phyloP scores from a whole-genome alignment of 2,113 vertebrate species.

The Actenoides lindsayi region DNA sequence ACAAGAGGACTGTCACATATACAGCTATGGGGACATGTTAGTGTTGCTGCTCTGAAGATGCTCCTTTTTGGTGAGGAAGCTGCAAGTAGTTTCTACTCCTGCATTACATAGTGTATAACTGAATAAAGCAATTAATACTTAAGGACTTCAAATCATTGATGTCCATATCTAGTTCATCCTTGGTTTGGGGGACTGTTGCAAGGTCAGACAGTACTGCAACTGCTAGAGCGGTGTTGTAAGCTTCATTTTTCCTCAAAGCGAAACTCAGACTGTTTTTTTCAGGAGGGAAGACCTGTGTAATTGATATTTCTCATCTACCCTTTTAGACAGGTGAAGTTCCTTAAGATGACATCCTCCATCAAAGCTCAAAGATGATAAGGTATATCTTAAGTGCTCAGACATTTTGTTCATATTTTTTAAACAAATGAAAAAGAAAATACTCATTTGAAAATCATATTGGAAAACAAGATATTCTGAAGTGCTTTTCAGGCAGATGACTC shows the following conservation, averaged over 20 bases:
- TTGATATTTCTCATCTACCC: background rate
- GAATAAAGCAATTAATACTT: background rate
- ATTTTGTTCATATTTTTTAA: background rate
- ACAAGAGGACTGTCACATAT: background rate
- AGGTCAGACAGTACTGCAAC: background rate
- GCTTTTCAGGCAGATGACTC: background rate
- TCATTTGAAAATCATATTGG: background rate
- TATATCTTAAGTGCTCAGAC: background rate
- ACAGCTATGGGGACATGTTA: background rate
- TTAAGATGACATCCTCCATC: background rate
- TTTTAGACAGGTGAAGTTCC: background rate
- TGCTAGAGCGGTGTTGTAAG: background rate
- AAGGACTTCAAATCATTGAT: background rate
- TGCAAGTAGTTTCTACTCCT: background rate
- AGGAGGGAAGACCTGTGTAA: background rate
- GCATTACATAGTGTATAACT: background rate
- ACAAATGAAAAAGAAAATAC: background rate
- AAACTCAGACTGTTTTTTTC: background rate
- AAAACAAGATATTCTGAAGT: background rate
- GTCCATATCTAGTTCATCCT: background rate
- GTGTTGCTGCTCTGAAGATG: background rate
- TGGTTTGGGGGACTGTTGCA: background rate
- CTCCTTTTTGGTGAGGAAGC: background rate
- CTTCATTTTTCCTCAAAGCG: background rate
- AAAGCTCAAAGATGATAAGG: background rate